These are phyloP conservation scores for Plagodis pulveraria DNA, from an alignment of 2,888 invertebrate species.

Conservation along the genomic window DNA sequence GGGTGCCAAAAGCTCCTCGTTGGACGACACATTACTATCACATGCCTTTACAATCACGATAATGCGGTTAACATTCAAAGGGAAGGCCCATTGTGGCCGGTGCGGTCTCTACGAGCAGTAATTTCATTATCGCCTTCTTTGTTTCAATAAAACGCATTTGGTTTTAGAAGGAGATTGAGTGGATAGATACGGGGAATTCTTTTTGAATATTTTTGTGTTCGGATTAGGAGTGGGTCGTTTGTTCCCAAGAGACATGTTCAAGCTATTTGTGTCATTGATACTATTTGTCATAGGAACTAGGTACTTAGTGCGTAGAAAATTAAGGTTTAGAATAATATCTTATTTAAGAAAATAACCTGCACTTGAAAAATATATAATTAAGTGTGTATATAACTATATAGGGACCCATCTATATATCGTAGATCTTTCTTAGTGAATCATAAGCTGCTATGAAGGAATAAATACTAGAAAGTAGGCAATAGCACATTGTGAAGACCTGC, in stretches of 20 bases:
- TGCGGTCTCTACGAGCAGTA: conserved; percentile 43
- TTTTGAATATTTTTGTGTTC: conserved; percentile 22
- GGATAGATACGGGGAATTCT: conserved; percentile 32
- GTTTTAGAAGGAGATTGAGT: conserved; percentile 31
- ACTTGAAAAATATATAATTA: no score
- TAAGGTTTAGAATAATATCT: no score
- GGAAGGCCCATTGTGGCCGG: conserved; percentile 29
- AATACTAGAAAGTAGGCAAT: no score
- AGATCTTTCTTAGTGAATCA: no score
- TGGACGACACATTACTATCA: conserved; percentile 76
- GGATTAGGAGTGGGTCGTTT: not conserved
- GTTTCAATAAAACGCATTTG: conserved; percentile 48
- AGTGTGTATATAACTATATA: no score
- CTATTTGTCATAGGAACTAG: no score
- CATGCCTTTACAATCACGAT: conserved; percentile 72
- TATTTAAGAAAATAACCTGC: no score
- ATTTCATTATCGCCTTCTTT: conserved; percentile 75
- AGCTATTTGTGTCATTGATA: not conserved
- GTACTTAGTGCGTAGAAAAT: no score
- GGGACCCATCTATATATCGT: no score
- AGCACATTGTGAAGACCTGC: no score
- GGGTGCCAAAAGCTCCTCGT: conserved; percentile 83
- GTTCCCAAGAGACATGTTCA: conserved; percentile 11
- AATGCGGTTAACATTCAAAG: conserved; percentile 48
- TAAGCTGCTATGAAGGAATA: no score